phyloP scores from a whole-genome alignment of 2,888 invertebrate species.

The Hesperia comma region DNA sequence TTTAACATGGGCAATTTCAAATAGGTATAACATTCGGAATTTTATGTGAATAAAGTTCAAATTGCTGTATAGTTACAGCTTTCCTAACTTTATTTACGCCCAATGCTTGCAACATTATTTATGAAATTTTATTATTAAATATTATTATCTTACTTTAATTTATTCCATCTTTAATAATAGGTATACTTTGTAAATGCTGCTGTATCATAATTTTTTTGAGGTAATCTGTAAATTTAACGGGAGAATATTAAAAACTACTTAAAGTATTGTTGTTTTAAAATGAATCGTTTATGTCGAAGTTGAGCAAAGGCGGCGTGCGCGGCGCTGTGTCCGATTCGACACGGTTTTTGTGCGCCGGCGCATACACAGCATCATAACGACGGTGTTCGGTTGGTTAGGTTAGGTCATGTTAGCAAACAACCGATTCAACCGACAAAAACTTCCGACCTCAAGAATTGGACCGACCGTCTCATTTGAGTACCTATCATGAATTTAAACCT shows the following conservation, averaged over 20 bases:
- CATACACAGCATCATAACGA: slow-evolving; percentile 58
- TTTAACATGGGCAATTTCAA: no score
- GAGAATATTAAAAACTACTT: slow-evolving; percentile 25
- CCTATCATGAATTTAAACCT: no score
- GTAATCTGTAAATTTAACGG: not conserved
- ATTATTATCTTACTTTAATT: no score
- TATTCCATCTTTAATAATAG: no score
- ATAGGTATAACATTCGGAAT: no score
- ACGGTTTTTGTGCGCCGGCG: slow-evolving; percentile 68
- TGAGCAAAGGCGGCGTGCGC: slow-evolving; percentile 45
- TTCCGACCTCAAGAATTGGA: slow-evolving; percentile 38
- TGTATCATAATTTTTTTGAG: not conserved
- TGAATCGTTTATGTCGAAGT: slow-evolving; percentile 48
- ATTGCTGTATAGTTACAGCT: no score
- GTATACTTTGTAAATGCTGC: no score
- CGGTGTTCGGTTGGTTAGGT: slow-evolving; percentile 51
- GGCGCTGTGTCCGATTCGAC: slow-evolving; percentile 68
- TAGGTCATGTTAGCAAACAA: slow-evolving; percentile 50
- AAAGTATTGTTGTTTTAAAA: slow-evolving; percentile 45
- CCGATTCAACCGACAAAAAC: slow-evolving; percentile 33
- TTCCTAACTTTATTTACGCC: no score
- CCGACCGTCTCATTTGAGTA: slow-evolving; percentile 19
- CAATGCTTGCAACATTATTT: no score
- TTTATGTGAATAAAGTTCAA: no score
- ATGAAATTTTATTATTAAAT: no score